Evolutionary conservation across 2,113 vertebrate species (phyloP).

Genomic region (Heptranchias perlo): DNA sequence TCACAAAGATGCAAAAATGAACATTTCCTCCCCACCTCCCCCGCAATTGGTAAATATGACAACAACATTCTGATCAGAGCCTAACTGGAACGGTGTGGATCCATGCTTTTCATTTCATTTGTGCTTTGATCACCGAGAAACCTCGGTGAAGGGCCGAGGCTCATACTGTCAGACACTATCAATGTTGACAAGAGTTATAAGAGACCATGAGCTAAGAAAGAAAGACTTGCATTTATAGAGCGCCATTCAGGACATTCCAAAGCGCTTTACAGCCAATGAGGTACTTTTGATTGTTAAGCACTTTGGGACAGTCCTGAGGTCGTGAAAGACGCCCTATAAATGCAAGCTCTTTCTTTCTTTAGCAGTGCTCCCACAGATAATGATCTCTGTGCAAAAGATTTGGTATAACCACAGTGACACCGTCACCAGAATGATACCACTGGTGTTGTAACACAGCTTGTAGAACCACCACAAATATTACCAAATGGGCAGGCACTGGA

Average conservation of each 20-base stretch:
- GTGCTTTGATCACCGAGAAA: no score
- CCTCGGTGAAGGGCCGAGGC: no score
- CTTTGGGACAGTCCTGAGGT: no score
- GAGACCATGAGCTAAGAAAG: no score
- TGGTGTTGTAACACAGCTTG: background rate
- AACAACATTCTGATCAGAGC: background rate
- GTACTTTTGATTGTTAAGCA: no score
- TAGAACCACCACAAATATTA: background rate
- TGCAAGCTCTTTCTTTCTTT: background rate
- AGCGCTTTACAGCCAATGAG: no score
- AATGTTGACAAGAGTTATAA: no score
- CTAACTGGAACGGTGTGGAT: background rate
- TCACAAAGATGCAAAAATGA: background rate
- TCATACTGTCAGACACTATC: no score
- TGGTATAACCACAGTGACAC: background rate
- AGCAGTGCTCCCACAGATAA: background rate
- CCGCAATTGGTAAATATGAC: background rate
- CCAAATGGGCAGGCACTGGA: background rate
- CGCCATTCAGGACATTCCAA: no score
- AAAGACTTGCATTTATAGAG: no score
- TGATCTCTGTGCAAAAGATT: background rate
- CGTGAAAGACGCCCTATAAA: background rate
- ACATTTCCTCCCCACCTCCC: background rate
- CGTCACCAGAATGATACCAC: background rate
- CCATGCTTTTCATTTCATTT: no score